A percentile compares a stretch with the other conserved stretches of the same genome.
Conservation (phyloP, 2,113 vertebrate species). For the Machaerirhynchus nigripectus region DNA sequence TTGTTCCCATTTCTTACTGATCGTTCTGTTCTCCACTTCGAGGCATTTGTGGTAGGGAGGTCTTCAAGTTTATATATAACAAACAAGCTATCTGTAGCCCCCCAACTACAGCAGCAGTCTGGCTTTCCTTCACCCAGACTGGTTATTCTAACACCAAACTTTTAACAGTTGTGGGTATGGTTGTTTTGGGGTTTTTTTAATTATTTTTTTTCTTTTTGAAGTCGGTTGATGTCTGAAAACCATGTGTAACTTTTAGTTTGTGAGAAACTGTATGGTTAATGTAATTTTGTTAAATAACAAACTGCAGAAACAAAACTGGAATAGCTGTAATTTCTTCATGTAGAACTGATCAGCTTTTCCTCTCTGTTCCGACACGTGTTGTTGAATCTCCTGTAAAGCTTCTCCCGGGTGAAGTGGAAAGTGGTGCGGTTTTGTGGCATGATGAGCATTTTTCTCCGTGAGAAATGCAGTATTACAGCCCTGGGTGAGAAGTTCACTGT, state of each 20-base stretch:
- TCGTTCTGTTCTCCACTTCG: neutral
- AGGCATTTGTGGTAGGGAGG: neutral
- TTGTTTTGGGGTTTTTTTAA: neutral
- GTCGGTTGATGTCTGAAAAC: conserved; percentile 14
- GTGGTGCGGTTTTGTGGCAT: conserved; percentile 12
- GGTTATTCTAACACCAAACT: conserved; percentile 13
- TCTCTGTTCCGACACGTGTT: neutral
- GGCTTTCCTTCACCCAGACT: conserved; percentile 6
- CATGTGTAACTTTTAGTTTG: conserved; percentile 31
- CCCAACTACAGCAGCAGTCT: neutral
- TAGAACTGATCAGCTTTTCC: neutral
- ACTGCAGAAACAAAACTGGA: conserved; percentile 37
- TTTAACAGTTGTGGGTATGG: conserved; percentile 6
- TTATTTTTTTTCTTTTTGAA: neutral
- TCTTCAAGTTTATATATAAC: neutral
- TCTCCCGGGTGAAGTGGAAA: neutral
- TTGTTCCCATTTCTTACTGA: neutral
- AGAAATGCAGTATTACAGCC: conserved; percentile 7
- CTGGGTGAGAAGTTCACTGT: conserved; percentile 44
- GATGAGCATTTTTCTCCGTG: conserved; percentile 12
- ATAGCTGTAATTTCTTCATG: neutral
- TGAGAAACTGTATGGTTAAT: conserved; percentile 17
- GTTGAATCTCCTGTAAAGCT: neutral
- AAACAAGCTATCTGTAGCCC: neutral
- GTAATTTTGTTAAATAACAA: conserved; percentile 39